Base-by-base conservation (phyloP, 2,113 vertebrate genomes). In the Riparia riparia region DNA sequence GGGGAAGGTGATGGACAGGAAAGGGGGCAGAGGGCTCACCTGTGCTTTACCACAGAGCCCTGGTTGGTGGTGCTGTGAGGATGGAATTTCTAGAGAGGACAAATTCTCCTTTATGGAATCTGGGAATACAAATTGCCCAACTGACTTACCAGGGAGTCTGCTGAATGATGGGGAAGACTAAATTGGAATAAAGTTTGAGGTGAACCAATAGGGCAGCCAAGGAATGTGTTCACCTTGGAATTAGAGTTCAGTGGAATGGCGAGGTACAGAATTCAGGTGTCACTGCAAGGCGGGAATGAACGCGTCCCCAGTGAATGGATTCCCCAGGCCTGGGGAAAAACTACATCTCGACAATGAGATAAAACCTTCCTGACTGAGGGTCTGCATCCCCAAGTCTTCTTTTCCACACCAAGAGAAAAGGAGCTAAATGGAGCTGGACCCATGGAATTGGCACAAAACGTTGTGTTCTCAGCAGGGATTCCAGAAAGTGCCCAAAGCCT, bases 401-500 rank as follows among this genome's bases (percentile, higher is more conserved):
- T 31, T 53, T 42, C 41, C 2, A 0, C n/a, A 51, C 47, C 0
- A 1, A 42, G 60, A 84, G 31, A 84, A 79, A 76, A 25, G 4
- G 61, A 57, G 9, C 24, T 72, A 61, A 90, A 22, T 0, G 53
- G 44, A 80, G 17, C 12, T 61, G 68, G 28, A 8, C 1, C 3
- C 2, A 1, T 34, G 31, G 56, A 51, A 44, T 24, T 82, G 68
- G 45, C 58, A 42, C 47, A 81, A 45, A 73, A 34, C 12, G 25
- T 16, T 1, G 3, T 34, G 28, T 7, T 63, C 20, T 50, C 3
- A 0, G 57, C 54, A 90, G 29, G n/a, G 51, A 42, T 31, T 57
- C 45, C 58, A 39, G 29, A 32, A 82, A 77, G 32, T 11, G 17
- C 51, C 64, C 54, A 34, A 26, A 49, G 1, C 18, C 25, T 73